Evolutionary conservation across 2,888 invertebrate genomes (phyloP).

Genomic region (Oligia fasciuncula): DNA sequence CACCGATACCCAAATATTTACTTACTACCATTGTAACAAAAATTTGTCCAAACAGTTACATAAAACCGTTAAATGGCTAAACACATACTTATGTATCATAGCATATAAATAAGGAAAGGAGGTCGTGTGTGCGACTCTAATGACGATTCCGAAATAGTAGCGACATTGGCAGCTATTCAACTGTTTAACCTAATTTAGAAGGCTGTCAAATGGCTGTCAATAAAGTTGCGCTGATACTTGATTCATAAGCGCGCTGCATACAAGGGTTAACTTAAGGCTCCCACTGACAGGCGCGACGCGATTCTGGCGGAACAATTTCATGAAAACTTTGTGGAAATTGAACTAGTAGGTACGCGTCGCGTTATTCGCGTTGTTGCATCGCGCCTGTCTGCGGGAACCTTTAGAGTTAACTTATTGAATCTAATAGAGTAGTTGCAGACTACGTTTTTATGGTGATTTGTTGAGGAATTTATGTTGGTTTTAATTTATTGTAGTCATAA

Average conservation of each 20-base stretch:
- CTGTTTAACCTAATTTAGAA: conserved; percentile 53
- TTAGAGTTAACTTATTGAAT: conserved; percentile 18
- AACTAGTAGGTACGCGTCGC: background rate
- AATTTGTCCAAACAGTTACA: conserved; percentile 52
- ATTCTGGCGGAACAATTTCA: background rate
- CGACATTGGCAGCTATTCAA: conserved; percentile 61
- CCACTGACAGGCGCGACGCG: no score
- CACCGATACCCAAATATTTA: conserved; percentile 8
- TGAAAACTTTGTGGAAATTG: background rate
- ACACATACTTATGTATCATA: conserved; percentile 40
- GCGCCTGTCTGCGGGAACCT: background rate
- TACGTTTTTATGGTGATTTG: background rate
- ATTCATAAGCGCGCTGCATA: conserved; percentile 22
- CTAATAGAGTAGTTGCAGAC: background rate
- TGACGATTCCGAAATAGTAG: conserved; percentile 56
- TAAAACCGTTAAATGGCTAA: conserved; percentile 48
- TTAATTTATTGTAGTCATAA: background rate
- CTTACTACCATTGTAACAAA: conserved; percentile 32
- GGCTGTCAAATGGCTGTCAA: conserved; percentile 34
- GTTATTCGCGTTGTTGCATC: background rate
- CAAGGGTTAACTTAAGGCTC: conserved; percentile 15
- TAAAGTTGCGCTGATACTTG: conserved; percentile 20
- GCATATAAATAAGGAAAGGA: conserved; percentile 49
- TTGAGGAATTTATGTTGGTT: background rate
- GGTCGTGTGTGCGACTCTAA: conserved; percentile 48